A percentile compares a stretch with the other conserved stretches of the same genome.
These are phyloP conservation scores for Acestrorhynchus altus DNA, from an alignment of 2,797 vertebrate genomes.

Conservation along the genomic window DNA sequence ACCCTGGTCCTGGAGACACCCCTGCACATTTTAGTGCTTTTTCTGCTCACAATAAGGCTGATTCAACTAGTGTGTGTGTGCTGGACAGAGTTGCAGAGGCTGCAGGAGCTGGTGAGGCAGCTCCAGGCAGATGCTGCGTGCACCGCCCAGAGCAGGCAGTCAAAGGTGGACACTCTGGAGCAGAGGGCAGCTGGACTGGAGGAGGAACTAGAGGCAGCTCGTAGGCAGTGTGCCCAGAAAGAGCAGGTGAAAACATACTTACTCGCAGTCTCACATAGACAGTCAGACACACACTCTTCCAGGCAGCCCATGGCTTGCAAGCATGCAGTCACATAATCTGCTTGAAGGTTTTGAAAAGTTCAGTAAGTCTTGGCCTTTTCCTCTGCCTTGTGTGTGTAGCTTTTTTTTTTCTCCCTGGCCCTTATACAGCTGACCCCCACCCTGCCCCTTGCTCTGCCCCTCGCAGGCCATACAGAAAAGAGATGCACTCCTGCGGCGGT, in stretches of 20 bases:
- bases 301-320: background rate
- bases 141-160: conserved; percentile 65
- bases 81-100: conserved; percentile 65
- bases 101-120: conserved; percentile 67
- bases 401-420: background rate
- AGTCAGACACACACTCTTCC: background rate
- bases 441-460: background rate
- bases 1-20: too few species aligned
- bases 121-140: conserved; percentile 66
- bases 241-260: conserved; percentile 65
- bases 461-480: conserved; percentile 72
- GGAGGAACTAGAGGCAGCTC: conserved; percentile 66
- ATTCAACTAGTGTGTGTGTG: conserved; percentile 40
- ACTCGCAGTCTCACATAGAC: conserved; percentile 11
- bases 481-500: conserved; percentile 66
- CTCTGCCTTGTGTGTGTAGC: background rate
- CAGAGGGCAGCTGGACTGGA: conserved; percentile 67
- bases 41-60: too few species aligned
- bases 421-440: conserved; percentile 4
- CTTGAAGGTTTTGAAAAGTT: conserved; percentile 2
- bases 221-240: conserved; percentile 64
- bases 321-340: background rate
- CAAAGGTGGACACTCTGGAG: conserved; percentile 63
- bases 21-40: too few species aligned
- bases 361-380: conserved; percentile 5